Base-by-base conservation (phyloP, 2,113 vertebrate genomes). In the Odobenus rosmarus region DNA sequence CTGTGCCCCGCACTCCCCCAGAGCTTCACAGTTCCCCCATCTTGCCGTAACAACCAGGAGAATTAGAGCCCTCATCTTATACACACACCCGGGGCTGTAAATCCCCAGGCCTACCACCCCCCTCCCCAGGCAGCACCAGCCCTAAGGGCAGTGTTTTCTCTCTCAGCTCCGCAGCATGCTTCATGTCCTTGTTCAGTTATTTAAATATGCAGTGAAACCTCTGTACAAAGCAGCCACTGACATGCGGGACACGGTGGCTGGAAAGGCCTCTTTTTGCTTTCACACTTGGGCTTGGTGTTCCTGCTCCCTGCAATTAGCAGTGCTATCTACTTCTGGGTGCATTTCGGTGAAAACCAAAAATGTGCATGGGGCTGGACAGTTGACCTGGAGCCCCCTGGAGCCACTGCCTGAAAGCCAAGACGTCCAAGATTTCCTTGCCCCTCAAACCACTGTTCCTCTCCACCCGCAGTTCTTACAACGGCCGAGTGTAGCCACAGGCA, bases 31-130 rank as follows among this genome's bases (percentile, higher is more conserved):
- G 96, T 98, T 72, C 77, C 59, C 92, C 69, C 97, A 67, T 93
- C 96, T 90, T 97, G 88, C 95, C 97, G 97, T 98, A 98, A 98
- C 85, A 97, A 90, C 39, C 6, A 3, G 76, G 89, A 97, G 97
- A 98, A 98, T 99, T 98, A 98, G 98, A 96, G 95, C 95, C 88
- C 46, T 98, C 98, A 97, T 98, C 98, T 98, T 95, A 77, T 98
- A 98, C 98, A 98, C 96, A 96, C 90, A 69, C 9, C 0, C 0
- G 61, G 92, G 93, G 55, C 97, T 96, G 89, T 99, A 99, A 99
- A 97, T 99, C 98, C 98, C 67, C 23, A 71, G 36, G 79, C 86
- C 24, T 42, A n/a, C 55, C 11, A 24, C 53, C n/a, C 49, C 85
- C 84, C 13, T 10, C 8, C 80, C 1, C n/a, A 24, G 95, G 87